Percentiles rank a stretch among this genome's conserved stretches.
Conservation (phyloP, 2,113 vertebrate species). For the Ptyas mucosa region DNA sequence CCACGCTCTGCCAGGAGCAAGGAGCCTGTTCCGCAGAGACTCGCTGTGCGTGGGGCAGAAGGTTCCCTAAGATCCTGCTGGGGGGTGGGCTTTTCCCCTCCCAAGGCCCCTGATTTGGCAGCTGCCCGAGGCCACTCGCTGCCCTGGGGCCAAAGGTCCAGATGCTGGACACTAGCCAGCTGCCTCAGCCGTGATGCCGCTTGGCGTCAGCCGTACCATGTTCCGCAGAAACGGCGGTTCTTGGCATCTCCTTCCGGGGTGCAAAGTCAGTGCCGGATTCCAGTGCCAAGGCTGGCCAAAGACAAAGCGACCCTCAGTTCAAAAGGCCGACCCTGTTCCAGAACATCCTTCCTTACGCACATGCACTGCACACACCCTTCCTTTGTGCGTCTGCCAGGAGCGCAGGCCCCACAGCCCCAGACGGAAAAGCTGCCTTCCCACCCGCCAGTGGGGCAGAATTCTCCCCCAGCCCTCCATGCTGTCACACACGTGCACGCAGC, state of each 20-base stretch:
- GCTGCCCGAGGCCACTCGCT: not conserved
- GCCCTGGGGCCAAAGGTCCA: not conserved
- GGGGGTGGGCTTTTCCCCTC: not conserved
- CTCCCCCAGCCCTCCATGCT: not conserved
- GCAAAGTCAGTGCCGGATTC: not conserved
- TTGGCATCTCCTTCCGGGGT: not conserved
- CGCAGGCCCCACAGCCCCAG: not conserved
- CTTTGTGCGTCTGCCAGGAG: not conserved
- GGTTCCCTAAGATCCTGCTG: not conserved
- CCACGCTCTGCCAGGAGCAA: not conserved
- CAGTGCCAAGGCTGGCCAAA: not conserved
- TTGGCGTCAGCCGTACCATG: not conserved
- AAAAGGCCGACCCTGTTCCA: not conserved
- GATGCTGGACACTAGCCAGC: rapidly evolving
- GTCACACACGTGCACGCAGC: not conserved
- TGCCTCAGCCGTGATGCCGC: rapidly evolving
- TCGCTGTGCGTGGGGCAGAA: rapidly evolving
- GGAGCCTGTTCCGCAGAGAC: not conserved
- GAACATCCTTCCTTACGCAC: not conserved
- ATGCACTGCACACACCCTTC: not conserved
- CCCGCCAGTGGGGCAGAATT: not conserved
- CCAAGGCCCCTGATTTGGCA: not conserved
- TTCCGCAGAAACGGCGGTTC: not conserved
- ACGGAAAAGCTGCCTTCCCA: not conserved
- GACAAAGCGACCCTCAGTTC: constrained; percentile 10